Base-by-base conservation (phyloP, 2,113 vertebrate species). In the Oncorhynchus kisutch region DNA sequence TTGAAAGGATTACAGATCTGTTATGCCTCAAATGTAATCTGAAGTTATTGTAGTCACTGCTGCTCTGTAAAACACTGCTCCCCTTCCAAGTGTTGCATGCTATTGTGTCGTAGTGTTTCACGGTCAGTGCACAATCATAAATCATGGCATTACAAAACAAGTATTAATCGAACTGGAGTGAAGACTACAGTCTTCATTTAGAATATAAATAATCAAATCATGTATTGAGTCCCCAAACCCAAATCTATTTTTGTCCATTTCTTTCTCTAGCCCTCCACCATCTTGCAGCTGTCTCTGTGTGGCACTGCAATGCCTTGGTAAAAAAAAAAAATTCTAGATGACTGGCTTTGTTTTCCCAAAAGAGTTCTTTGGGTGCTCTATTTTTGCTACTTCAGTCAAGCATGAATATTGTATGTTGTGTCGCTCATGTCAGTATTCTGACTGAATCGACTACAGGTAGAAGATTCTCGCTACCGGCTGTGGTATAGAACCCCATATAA, bases 321-420 rank as follows among this genome's bases (percentile, higher is more conserved):
- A 78, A 51, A 13, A 12, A 27, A 51, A 3, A 14, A 0, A 14
- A 2, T 8, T 39, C 39, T 51, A 51, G 49, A 51, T 51, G 49
- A 51, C 49, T 51, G 49, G 49, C 49, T 51, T 51, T 16, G 8
- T 66, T 20, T n/a, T 31, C 54, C n/a, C 60, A 1, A n/a, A 49
- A 18, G 67, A 79, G 74, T 80, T 82, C 78, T 81, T 64, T 27
- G 45, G 67, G 72, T 31, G 3, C 67, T 87, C 83, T 90, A 87
- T 89, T 88, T 90, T 84, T 82, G 49, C 20, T 81, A 73, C 77
- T 75, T 74, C 74, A 64, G 72, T 39, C 71, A 45, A 59, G 73
- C 86, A 81, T 92, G 79, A 85, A 90, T 91, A 88, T 88, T 90
- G 85, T 81, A 89, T 84, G 67, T 78, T 75, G 67, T 62, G 81